Evolutionary conservation across 1,140 invertebrate species (phyloP), one percentile per base, ranked within the genome.

Genomic region (Melanaphis sacchari): DNA sequence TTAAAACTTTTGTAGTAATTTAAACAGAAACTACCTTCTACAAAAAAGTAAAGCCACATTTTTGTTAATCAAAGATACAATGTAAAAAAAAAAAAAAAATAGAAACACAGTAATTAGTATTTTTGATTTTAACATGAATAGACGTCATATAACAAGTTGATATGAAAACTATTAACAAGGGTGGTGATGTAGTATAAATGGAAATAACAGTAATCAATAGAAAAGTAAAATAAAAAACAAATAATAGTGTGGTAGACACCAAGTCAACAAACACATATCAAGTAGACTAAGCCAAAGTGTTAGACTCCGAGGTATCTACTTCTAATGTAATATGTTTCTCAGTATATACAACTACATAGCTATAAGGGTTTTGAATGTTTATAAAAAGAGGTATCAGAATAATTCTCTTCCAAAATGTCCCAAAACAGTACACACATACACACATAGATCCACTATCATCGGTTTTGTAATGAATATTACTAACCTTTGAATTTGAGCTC

Each of bases 401-500:
- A 15, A 4, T 76, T 66, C 31, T 66, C 31, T 66, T 26, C n/a
- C n/a, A 49, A 41, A 18, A 88, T 66, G 9, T 66, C 40, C 49
- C 46, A 49, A 41, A 21, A 88, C 15, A 84, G 24, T 31, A n/a
- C 15, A 43, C 31, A 31, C 11, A 40, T 4, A 89, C 18, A 46
- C 18, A 90, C 8, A 59, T 2, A 31, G 18, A n/a, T 15, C 31
- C 59, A n/a, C 0, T 18, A 66, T n/a, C 8, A 41, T 89, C 3
- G 36, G 15, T 66, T n/a, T 66, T 0, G 15, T n/a, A 15, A 3
- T 1, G 82, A 84, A 0, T 40, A 24, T 36, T 46, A 88, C 95
- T 95, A 96, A 97, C 97, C 97, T 96, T 96, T 96, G 95, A 97
- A 97, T 95, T 96, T 97, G 90, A 97, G 96, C 95, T 97, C 97